A percentile compares a stretch with the other conserved stretches of the same genome.
These are phyloP conservation scores for Eupeodes latifasciatus DNA, from an alignment of 2,888 invertebrate species.

Conservation along the genomic window DNA sequence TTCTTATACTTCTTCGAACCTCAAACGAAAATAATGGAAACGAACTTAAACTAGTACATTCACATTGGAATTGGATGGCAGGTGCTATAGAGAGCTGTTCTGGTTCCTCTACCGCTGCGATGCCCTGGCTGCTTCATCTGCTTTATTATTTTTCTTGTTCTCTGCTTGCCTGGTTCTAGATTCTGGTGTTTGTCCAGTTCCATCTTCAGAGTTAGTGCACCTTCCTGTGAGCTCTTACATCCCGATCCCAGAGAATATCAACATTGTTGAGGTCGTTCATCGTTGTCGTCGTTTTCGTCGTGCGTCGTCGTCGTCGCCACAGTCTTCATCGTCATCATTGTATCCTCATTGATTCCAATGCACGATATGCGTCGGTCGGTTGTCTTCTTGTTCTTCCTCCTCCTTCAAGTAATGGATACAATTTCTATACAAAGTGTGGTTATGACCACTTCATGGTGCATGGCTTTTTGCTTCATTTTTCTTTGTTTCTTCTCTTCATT, in stretches of 20 bases:
- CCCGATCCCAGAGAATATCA: not conserved
- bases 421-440: constrained; percentile 65
- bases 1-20: constrained; percentile 30
- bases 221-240: not conserved
- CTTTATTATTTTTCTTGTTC: constrained; percentile 32
- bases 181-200: constrained; percentile 16
- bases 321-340: constrained; percentile 33
- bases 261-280: constrained; percentile 63
- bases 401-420: constrained; percentile 65
- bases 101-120: not conserved
- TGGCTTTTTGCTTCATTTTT: constrained; percentile 38
- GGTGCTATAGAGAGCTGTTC: constrained; percentile 56
- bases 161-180: not conserved
- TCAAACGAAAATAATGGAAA: constrained; percentile 11
- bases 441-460: constrained; percentile 73
- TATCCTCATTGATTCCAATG: constrained; percentile 71
- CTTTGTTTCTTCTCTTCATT: constrained; percentile 37
- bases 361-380: constrained; percentile 63
- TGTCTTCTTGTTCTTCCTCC: constrained; percentile 5
- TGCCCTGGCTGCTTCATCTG: not conserved
- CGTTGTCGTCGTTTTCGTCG: constrained; percentile 42
- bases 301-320: not conserved
- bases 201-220: not conserved
- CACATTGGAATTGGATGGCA: constrained; percentile 51
- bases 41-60: constrained; percentile 63